A percentile compares a stretch with the other conserved stretches of the same genome.
Evolutionary conservation across 2,113 vertebrate species (phyloP).

Genomic region (Isurus oxyrinchus): DNA sequence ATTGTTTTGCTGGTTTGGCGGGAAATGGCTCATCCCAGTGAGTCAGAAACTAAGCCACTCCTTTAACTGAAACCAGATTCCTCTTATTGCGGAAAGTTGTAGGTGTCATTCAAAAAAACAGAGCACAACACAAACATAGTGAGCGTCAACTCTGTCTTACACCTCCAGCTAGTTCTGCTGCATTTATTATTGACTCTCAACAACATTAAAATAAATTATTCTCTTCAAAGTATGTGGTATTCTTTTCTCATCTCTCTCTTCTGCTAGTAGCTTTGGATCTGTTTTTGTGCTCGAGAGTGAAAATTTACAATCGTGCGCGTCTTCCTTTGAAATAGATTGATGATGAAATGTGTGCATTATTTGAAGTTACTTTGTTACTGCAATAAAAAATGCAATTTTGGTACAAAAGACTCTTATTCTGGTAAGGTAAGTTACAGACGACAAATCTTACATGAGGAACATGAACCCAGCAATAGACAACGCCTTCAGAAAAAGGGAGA

Average conservation of each 20-base stretch:
- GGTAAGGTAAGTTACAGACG: neutral
- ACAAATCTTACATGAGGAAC: neutral
- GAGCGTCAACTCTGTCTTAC: neutral
- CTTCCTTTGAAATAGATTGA: neutral
- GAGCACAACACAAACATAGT: neutral
- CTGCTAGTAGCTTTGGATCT: neutral
- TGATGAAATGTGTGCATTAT: neutral
- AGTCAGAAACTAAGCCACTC: neutral
- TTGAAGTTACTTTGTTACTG: neutral
- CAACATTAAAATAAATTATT: neutral
- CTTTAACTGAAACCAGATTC: neutral
- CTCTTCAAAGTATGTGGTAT: neutral
- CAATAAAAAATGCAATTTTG: neutral
- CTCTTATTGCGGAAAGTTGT: neutral
- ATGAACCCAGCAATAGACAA: neutral
- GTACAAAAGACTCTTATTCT: neutral
- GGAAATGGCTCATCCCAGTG: neutral
- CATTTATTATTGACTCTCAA: neutral
- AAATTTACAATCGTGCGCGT: neutral
- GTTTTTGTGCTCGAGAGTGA: neutral
- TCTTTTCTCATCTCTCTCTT: neutral
- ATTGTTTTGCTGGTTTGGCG: conserved; percentile 9
- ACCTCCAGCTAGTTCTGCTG: neutral
- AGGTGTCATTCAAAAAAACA: neutral
- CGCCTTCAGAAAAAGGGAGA: neutral